These are phyloP conservation scores for Pimephales promelas DNA, from an alignment of 2,113 vertebrate genomes.

Conservation along the genomic window DNA sequence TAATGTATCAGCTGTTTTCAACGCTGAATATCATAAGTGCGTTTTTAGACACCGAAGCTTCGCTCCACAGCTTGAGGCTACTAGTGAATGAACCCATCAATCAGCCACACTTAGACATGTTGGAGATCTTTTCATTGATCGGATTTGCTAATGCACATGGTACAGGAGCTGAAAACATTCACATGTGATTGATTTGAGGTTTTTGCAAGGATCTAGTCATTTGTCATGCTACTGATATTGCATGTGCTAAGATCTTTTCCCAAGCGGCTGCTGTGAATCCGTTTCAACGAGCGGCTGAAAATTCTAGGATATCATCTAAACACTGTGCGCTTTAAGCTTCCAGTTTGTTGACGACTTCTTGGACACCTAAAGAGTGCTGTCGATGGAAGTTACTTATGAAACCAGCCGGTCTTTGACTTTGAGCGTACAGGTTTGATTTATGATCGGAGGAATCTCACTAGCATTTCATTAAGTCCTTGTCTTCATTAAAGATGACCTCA, in stretches of 20 bases:
- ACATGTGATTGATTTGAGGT: constrained; percentile 25
- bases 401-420: background rate
- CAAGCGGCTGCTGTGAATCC: background rate
- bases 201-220: constrained; percentile 1
- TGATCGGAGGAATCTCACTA: constrained; percentile 10
- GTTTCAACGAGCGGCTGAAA: background rate
- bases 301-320: background rate
- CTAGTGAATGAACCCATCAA: constrained; percentile 71
- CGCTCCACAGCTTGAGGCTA: constrained; percentile 70
- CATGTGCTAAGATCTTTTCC: background rate
- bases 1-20: constrained; percentile 75
- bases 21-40: constrained; percentile 63
- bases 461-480: constrained; percentile 19
- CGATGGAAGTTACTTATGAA: background rate
- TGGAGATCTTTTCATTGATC: background rate
- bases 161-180: constrained; percentile 1
- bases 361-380: background rate
- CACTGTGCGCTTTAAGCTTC: background rate
- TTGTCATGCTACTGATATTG: background rate
- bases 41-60: constrained; percentile 72
- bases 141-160: constrained; percentile 13
- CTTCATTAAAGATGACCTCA: constrained; percentile 17
- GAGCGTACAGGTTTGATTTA: background rate
- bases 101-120: constrained; percentile 23
- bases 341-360: background rate